phyloP scores from a whole-genome alignment of 2,797 vertebrate genomes.

The Parauchenoglanis ngamensis region DNA sequence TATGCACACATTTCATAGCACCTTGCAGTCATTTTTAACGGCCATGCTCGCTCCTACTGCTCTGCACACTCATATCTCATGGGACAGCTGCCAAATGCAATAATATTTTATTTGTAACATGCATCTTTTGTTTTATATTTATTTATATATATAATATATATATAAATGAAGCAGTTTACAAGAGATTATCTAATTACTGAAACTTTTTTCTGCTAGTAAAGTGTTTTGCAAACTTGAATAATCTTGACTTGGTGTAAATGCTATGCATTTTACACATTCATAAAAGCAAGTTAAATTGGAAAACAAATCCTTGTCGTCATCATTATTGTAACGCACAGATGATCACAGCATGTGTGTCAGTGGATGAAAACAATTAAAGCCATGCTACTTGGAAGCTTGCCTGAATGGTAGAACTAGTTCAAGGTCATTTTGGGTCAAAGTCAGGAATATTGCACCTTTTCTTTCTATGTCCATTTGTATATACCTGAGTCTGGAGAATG shows the following conservation, averaged over 20 bases:
- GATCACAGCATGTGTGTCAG: not conserved
- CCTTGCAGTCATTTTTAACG: not conserved
- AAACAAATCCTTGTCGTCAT: not conserved
- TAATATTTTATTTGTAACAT: not conserved
- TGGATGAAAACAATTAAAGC: not conserved
- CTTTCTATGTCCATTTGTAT: not conserved
- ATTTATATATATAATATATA: not conserved
- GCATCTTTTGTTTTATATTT: not conserved
- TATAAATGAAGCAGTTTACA: not conserved
- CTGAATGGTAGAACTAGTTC: not conserved
- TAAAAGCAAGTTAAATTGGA: not conserved
- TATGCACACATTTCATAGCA: not conserved
- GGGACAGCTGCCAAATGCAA: conserved; percentile 11
- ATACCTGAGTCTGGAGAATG: not conserved
- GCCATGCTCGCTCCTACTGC: not conserved
- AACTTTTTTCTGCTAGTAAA: not conserved
- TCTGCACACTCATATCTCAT: not conserved
- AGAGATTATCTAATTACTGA: not conserved
- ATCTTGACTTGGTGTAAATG: not conserved
- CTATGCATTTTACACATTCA: not conserved
- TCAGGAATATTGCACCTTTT: not conserved
- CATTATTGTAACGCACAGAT: not conserved
- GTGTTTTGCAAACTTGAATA: not conserved
- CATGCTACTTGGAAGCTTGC: not conserved
- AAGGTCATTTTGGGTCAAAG: not conserved